Evolutionary conservation across 2,888 invertebrate genomes (phyloP).

Genomic region (Stramonita haemastoma): DNA sequence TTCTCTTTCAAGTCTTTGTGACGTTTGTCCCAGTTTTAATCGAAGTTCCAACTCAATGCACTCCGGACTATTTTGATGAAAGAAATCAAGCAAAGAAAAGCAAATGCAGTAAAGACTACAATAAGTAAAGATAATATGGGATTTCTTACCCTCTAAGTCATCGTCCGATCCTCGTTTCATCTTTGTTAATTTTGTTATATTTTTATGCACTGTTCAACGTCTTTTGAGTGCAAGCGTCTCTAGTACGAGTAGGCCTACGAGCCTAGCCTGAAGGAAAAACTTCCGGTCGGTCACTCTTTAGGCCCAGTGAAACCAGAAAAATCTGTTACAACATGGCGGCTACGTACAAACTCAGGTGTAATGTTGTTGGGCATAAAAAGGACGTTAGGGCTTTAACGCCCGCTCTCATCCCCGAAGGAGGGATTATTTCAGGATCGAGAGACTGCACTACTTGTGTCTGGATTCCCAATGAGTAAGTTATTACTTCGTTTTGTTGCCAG

Average conservation of each 20-base stretch:
- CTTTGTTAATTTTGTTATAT: not conserved
- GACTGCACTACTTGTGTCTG: slow-evolving; percentile 92
- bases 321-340: slow-evolving; percentile 61
- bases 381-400: slow-evolving; percentile 89
- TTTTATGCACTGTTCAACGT: too few relatives aligned
- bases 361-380: slow-evolving; percentile 85
- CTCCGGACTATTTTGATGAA: too few relatives aligned
- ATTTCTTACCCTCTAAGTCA: slow-evolving; percentile 29
- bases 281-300: slow-evolving; percentile 25
- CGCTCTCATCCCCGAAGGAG: slow-evolving; percentile 80
- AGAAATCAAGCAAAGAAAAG: too few relatives aligned
- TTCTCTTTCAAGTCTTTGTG: too few relatives aligned
- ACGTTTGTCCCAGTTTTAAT: too few relatives aligned
- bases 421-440: slow-evolving; percentile 91
- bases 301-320: not conserved
- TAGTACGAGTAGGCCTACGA: not conserved
- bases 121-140: too few relatives aligned
- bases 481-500: not conserved
- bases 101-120: too few relatives aligned
- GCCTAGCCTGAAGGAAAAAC: slow-evolving; percentile 13
- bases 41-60: too few relatives aligned
- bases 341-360: slow-evolving; percentile 87
- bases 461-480: slow-evolving; percentile 82
- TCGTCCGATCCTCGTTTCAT: slow-evolving; percentile 40
- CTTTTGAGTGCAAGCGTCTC: too few relatives aligned